Evolutionary conservation across 2,797 vertebrate genomes (phyloP).

Genomic region (Ptychobarbus kaznakovi): DNA sequence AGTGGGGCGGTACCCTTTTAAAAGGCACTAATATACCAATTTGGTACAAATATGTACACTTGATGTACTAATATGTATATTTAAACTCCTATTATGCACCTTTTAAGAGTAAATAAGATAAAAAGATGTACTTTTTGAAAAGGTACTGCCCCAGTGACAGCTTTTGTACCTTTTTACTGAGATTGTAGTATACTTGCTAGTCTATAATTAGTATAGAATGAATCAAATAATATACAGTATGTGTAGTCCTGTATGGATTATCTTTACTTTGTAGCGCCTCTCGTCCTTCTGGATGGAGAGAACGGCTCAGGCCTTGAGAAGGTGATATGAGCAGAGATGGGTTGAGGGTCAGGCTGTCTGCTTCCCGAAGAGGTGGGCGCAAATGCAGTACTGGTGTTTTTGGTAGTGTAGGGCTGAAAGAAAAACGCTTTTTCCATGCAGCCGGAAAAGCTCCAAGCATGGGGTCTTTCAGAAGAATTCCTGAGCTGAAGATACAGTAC

Average conservation of each 20-base stretch:
- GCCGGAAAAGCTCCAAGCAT: conserved; percentile 55
- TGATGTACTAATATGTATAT: not conserved
- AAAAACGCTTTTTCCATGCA: conserved; percentile 38
- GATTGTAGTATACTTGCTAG: not conserved
- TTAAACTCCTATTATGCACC: not conserved
- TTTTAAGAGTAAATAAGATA: not conserved
- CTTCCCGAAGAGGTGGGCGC: conserved; percentile 34
- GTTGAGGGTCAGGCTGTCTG: conserved; percentile 59
- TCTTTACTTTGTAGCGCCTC: conserved; percentile 63
- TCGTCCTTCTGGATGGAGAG: conserved; percentile 61
- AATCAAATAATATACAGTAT: not conserved
- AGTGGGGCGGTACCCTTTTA: not conserved
- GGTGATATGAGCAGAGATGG: conserved; percentile 66
- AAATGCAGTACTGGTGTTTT: conserved; percentile 39
- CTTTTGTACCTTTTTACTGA: not conserved
- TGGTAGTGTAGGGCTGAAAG: conserved; percentile 31
- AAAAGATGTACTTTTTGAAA: not conserved
- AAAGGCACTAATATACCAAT: not conserved
- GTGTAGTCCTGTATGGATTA: not conserved
- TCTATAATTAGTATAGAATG: not conserved
- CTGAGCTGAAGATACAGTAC: conserved; percentile 48
- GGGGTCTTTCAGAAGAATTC: conserved; percentile 57
- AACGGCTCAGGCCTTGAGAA: conserved; percentile 55
- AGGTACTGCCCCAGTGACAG: not conserved
- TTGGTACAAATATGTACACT: not conserved